Percentiles rank a stretch among this genome's conserved stretches.
Conservation (phyloP, 2,113 vertebrate species). For the Heterocephalus glaber region DNA sequence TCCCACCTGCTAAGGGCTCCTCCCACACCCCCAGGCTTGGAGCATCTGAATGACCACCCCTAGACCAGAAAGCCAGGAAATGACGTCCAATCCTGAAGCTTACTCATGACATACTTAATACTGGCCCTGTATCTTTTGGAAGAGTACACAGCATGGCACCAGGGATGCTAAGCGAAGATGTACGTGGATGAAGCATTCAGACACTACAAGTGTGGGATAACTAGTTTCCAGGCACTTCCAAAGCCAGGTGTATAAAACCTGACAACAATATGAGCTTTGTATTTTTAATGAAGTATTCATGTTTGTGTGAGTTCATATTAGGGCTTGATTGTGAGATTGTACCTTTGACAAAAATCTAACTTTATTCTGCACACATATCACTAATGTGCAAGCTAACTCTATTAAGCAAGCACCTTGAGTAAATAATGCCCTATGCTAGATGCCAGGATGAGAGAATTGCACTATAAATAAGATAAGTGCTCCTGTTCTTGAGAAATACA, state of each 20-base stretch:
- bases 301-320: neutral
- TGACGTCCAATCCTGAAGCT: neutral
- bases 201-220: neutral
- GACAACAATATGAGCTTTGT: neutral
- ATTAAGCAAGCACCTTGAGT: neutral
- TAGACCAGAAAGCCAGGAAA: conserved; percentile 14
- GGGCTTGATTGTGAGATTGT: neutral
- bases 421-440: neutral
- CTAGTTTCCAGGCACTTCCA: neutral
- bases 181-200: neutral
- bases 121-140: neutral
- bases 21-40: neutral
- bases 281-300: neutral
- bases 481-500: neutral
- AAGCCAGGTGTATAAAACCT: neutral
- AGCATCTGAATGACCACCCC: neutral
- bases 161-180: neutral
- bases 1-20: neutral
- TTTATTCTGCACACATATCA: neutral
- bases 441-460: neutral
- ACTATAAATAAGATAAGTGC: neutral
- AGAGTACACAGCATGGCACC: neutral
- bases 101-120: neutral
- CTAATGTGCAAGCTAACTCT: neutral
- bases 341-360: neutral